These are phyloP conservation scores for Enteromius fasciolatus DNA, from an alignment of 2,797 vertebrate genomes.

Conservation along the genomic window DNA sequence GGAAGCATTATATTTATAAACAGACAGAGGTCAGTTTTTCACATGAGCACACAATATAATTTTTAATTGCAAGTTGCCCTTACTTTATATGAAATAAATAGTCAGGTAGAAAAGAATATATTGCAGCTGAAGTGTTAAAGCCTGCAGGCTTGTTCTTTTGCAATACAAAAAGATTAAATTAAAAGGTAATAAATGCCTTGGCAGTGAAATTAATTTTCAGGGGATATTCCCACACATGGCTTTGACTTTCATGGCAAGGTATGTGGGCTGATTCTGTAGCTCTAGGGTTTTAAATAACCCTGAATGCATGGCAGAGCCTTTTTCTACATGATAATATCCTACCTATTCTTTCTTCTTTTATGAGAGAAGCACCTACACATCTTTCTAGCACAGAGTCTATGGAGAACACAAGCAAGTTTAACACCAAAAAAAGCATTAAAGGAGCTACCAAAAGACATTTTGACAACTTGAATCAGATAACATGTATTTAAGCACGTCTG, in stretches of 20 bases:
- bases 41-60: background rate
- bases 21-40: background rate
- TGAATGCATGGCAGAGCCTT: background rate
- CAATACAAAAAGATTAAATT: constrained; percentile 37
- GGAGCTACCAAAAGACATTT: background rate
- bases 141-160: constrained; percentile 38
- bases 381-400: background rate
- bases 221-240: constrained; percentile 40
- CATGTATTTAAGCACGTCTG: background rate
- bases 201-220: constrained; percentile 47
- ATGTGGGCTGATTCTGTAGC: constrained; percentile 36
- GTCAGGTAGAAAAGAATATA: background rate
- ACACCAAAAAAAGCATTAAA: background rate
- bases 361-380: constrained; percentile 15
- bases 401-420: background rate
- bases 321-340: background rate
- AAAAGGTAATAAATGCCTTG: constrained; percentile 52
- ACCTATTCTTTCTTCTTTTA: background rate
- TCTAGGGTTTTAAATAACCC: constrained; percentile 28
- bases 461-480: background rate
- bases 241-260: constrained; percentile 23
- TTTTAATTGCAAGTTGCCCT: constrained; percentile 8
- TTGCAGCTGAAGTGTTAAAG: constrained; percentile 29
- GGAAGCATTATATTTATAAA: background rate
- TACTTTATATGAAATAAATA: constrained; percentile 12